Conservation (phyloP, 2,797 vertebrate species). For the Amazona ochrocephala region DNA sequence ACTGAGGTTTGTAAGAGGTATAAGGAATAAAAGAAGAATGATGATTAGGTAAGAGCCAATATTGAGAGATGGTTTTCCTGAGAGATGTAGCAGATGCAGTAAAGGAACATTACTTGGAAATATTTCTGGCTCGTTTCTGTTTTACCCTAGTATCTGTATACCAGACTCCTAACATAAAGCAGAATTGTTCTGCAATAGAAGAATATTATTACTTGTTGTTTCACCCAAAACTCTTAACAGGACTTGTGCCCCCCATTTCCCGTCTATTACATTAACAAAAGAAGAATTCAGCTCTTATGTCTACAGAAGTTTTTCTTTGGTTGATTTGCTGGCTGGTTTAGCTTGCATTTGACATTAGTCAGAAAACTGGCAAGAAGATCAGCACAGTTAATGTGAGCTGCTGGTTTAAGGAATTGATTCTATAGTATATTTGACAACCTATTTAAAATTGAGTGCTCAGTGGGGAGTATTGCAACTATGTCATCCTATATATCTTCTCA, state of each 20-base stretch:
- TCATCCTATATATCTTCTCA: neutral
- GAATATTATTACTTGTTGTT: neutral
- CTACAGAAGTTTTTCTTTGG: neutral
- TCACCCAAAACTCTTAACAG: neutral
- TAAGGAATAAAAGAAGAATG: neutral
- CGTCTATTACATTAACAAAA: neutral
- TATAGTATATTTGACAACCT: neutral
- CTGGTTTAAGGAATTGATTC: neutral
- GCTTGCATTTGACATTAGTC: neutral
- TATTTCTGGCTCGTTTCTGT: neutral
- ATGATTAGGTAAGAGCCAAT: neutral
- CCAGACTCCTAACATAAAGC: neutral
- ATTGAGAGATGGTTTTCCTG: neutral
- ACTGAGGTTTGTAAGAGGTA: neutral
- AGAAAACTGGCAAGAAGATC: neutral
- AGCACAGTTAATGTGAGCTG: neutral
- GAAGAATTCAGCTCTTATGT: neutral
- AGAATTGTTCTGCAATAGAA: neutral
- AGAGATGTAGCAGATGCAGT: neutral
- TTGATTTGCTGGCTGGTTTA: neutral
- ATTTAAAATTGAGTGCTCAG: neutral
- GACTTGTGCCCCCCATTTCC: neutral
- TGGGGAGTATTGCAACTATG: neutral
- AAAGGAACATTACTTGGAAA: neutral
- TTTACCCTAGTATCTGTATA: neutral